Base-by-base conservation (phyloP, 2,888 invertebrate species). In the Cybosia mesomella region DNA sequence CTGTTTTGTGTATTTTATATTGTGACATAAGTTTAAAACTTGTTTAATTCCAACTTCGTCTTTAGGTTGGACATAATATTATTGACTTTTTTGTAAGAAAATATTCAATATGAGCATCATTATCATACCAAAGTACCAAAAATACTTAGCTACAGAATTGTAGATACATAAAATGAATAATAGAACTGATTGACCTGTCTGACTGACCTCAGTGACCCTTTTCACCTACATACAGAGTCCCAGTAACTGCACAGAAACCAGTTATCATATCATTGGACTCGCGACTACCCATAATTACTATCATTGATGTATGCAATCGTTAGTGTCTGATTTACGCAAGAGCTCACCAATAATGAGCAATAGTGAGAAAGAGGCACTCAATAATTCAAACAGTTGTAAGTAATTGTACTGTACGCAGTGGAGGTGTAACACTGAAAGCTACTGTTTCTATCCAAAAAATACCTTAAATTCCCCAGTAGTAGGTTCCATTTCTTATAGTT, bases 271-370 rank as follows among this genome's bases (percentile, higher is more conserved):
- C 8, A 10, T 59, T 39, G 36, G 18, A 59, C 15, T 59, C 59
- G 13, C 36, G 39, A 24, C 59, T 39, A 39, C 15, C n/a, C 22
- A 39, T 39, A 59, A 59, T 36, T 59, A 59, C 58, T 59, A 36
- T 18, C 15, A 36, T 39, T 39, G 21, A 34, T 34, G 21, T 9
- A 59, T 39, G 39, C 22, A 59, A 59, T 39, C 59, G 36, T 3
- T 22, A 24, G 15, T 22, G 10, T 18, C 22, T 22, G 39, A 59
- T 39, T 39, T 22, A 59, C 13, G 59, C 22, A 13, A 32, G 8
- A 22, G 22, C 36, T 59, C 10, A 21, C 22, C 22, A 59, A 22
- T 39, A 8, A n/a, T n/a, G n/a, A n/a, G n/a, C n/a, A n/a, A n/a
- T n/a, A n/a, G n/a, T n/a, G n/a, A n/a, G n/a, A n/a, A n/a, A 2